phyloP scores from a whole-genome alignment of 1,140 invertebrate genomes.

The Zaprionus capensis region DNA sequence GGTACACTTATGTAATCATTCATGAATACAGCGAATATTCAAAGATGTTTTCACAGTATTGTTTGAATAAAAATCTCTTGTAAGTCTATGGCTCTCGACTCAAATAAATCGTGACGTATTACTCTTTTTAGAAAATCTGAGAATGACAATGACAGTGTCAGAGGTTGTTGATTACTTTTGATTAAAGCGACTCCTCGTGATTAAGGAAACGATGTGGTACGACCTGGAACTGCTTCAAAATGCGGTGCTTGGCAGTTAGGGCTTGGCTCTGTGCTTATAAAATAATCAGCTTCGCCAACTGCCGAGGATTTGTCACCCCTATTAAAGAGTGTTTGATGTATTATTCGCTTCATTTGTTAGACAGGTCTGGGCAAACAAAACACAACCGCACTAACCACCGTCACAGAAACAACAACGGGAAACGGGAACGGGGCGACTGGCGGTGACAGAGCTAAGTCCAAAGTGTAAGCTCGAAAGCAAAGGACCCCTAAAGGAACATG shows the following conservation, averaged over 20 bases:
- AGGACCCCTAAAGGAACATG: not conserved
- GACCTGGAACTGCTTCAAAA: slow-evolving; percentile 2
- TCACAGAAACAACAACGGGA: slow-evolving; percentile 38
- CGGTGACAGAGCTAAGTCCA: slow-evolving; percentile 60
- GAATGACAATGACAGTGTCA: slow-evolving; percentile 11
- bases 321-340: slow-evolving; percentile 84
- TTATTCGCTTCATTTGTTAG: slow-evolving; percentile 84
- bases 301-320: slow-evolving; percentile 82
- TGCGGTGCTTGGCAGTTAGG: slow-evolving; percentile 7
- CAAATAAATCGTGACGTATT: not conserved
- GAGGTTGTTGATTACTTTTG: slow-evolving; percentile 53
- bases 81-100: not conserved
- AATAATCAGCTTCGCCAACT: slow-evolving; percentile 75
- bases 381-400: slow-evolving; percentile 51
- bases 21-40: not conserved
- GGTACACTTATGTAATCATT: not conserved
- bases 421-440: slow-evolving; percentile 45
- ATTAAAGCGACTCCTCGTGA: slow-evolving; percentile 30
- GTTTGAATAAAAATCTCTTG: not conserved
- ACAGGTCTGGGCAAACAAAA: slow-evolving; percentile 84
- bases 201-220: slow-evolving; percentile 15
- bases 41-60: not conserved
- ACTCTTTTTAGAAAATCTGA: not conserved
- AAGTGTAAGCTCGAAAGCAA: slow-evolving; percentile 31
- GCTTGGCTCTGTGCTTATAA: slow-evolving; percentile 27